A percentile compares a stretch with the other conserved stretches of the same genome.
Conservation (phyloP, 2,888 invertebrate species). For the Drosophila emarginata region DNA sequence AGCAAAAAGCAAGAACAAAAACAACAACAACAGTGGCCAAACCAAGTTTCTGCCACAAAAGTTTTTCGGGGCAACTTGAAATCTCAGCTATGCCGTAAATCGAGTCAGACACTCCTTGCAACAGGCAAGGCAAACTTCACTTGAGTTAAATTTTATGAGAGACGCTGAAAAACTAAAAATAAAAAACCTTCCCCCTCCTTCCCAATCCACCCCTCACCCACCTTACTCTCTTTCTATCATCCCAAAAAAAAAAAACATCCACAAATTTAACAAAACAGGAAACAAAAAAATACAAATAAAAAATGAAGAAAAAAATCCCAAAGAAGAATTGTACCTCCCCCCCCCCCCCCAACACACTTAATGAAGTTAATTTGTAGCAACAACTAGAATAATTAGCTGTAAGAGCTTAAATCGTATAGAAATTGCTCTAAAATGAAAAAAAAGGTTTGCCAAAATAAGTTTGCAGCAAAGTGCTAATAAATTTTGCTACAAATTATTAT, state of each 20-base stretch:
- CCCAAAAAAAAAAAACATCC: too few relatives aligned
- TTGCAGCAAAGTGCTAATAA: slow-evolving; percentile 6
- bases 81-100: slow-evolving; percentile 50
- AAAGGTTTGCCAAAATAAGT: background rate
- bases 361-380: slow-evolving; percentile 40
- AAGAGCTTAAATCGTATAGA: slow-evolving; percentile 30
- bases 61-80: slow-evolving; percentile 37
- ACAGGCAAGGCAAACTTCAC: slow-evolving; percentile 9
- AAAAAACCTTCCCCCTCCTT: background rate
- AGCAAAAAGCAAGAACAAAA: background rate
- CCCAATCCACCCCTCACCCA: too few relatives aligned
- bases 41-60: slow-evolving; percentile 39
- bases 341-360: slow-evolving; percentile 3
- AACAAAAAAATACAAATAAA: background rate
- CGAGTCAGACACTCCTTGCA: slow-evolving; percentile 38
- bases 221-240: too few relatives aligned
- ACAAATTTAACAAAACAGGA: background rate
- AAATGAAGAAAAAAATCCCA: background rate
- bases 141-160: slow-evolving; percentile 41
- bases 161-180: slow-evolving; percentile 31
- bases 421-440: slow-evolving; percentile 10
- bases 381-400: slow-evolving; percentile 37
- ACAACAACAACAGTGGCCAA: slow-evolving; percentile 23
- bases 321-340: background rate
- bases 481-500: slow-evolving; percentile 3